These are phyloP conservation scores for Conistra vaccinii DNA, from an alignment of 2,888 invertebrate genomes.

Conservation along the genomic window DNA sequence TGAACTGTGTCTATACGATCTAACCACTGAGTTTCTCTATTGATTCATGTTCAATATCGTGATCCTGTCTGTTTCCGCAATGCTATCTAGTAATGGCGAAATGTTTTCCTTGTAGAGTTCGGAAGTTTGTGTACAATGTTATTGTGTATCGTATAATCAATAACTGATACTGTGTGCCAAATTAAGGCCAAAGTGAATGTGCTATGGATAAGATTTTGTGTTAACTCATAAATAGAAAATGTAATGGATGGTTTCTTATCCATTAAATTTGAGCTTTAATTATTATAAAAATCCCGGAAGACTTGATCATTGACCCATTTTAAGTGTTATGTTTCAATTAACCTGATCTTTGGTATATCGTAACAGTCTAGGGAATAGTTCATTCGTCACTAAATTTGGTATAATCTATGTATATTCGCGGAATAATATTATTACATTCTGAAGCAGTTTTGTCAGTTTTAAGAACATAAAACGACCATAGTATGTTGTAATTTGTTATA, in stretches of 20 bases:
- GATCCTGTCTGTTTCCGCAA: conserved; percentile 70
- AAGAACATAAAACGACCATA: conserved; percentile 79
- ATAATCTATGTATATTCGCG: conserved; percentile 77
- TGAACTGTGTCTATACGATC: conserved; percentile 34
- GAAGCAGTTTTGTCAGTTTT: conserved; percentile 74
- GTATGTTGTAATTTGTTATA: conserved; percentile 84
- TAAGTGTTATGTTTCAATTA: conserved; percentile 70
- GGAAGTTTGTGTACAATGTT: conserved; percentile 77
- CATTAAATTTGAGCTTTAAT: conserved; percentile 90
- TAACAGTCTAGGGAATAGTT: conserved; percentile 76
- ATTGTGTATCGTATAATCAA: conserved; percentile 75
- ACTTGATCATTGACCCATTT: conserved; percentile 78
- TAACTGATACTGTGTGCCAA: conserved; percentile 81
- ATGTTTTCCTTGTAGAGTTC: conserved; percentile 72
- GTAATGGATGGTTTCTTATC: conserved; percentile 80
- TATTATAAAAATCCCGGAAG: conserved; percentile 86
- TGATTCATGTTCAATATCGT: conserved; percentile 67
- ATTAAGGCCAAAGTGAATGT: conserved; percentile 78
- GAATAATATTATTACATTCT: conserved; percentile 73
- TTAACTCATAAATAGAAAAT: conserved; percentile 77
- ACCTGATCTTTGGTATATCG: conserved; percentile 66
- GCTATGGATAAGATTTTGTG: conserved; percentile 79
- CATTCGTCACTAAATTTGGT: conserved; percentile 76
- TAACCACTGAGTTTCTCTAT: conserved; percentile 63
- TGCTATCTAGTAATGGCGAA: conserved; percentile 68